Conservation (phyloP, 2,888 invertebrate genomes). For the Anorthoa munda region DNA sequence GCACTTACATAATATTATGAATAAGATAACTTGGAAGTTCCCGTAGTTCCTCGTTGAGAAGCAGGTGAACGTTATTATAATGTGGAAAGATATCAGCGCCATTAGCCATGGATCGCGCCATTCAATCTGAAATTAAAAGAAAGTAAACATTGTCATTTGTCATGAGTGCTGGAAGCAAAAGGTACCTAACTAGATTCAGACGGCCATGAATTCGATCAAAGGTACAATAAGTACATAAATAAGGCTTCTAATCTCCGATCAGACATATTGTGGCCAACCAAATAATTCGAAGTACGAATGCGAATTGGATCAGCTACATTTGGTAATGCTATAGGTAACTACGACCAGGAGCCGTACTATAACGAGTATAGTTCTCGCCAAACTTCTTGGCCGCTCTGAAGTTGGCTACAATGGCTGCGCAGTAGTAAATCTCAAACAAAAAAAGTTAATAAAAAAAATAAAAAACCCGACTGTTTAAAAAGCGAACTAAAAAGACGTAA, state of each 20-base stretch:
- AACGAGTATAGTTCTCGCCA: background rate
- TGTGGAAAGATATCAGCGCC: slow-evolving; percentile 94
- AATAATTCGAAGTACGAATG: background rate
- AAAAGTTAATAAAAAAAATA: no score
- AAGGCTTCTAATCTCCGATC: slow-evolving; percentile 42
- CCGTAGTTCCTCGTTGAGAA: slow-evolving; percentile 96
- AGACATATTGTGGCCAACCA: slow-evolving; percentile 3
- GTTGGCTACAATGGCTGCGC: no score
- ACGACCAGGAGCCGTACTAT: background rate
- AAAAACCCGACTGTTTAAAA: no score
- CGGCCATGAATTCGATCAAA: slow-evolving; percentile 1
- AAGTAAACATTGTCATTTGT: background rate
- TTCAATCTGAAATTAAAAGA: slow-evolving; percentile 93
- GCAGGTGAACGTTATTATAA: slow-evolving; percentile 94
- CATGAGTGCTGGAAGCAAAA: background rate
- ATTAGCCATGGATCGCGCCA: slow-evolving; percentile 97
- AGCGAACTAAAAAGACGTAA: no score
- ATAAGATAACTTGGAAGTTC: slow-evolving; percentile 96
- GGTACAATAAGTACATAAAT: background rate
- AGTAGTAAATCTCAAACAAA: no score
- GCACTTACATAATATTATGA: slow-evolving; percentile 94
- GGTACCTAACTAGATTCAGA: background rate
- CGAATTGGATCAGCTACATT: background rate
- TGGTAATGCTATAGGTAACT: background rate
- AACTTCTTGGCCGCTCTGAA: no score